Evolutionary conservation across 2,113 vertebrate genomes (phyloP), one percentile per base, ranked within the genome.

Genomic region (Phasianus colchicus): DNA sequence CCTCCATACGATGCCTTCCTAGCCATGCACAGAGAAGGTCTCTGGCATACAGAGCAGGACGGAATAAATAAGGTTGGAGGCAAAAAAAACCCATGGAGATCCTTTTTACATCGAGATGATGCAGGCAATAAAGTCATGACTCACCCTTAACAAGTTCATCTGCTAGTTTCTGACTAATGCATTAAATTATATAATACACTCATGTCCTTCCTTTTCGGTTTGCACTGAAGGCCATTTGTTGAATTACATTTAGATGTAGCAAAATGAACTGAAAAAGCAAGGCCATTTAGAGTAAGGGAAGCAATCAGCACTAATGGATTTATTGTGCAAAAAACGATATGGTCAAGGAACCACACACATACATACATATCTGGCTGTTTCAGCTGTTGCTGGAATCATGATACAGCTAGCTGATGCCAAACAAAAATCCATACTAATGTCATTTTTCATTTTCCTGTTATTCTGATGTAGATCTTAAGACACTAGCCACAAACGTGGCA

Each of bases 281-380:
- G 52, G 82, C 73, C 65, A 94, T 89, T 90, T 82, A 66, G 65
- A 90, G 58, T 72, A 83, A 91, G 63, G 40, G 80, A 81, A 91
- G 80, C 83, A 75, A 92, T 94, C 83, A 91, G 66, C 61, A 30
- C 45, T 91, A 90, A 95, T 94, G 90, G 66, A 88, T 94, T 92
- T 95, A 91, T 75, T 86, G 93, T 88, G 76, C 70, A 66, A 84
- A 90, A 88, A 40, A 73, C 66, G 29, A 27, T 1, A 9, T 66
- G 48, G 43, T 57, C 92, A 75, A 71, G 83, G 88, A 89, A 22
- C 57, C 48, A 15, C 0, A 10, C 92, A 90, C 34, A 14, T 77
- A 92, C 38, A 34, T 69, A 54, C 47, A 82, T 88, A 94, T 92
- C 95, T 96, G 95, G 76, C 93, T 95, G 76, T 70, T 93, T 94